These are phyloP conservation scores for Epiperipatus broadwayi DNA, from an alignment of 2,888 invertebrate genomes.

Conservation along the genomic window DNA sequence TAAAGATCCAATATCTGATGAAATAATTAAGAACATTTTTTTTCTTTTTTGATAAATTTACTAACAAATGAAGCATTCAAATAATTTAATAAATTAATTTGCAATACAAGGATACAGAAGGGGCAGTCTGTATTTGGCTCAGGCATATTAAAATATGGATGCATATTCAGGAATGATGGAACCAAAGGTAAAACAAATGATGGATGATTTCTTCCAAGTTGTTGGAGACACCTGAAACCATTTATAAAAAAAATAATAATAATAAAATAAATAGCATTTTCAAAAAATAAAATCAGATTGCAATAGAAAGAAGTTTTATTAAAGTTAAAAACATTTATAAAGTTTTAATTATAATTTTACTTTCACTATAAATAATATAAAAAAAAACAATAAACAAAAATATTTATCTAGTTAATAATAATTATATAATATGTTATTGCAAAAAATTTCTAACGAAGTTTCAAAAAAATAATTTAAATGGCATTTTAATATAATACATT, in stretches of 20 bases:
- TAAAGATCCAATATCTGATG: slow-evolving; percentile 52
- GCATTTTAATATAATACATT: too few relatives aligned
- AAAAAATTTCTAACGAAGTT: too few relatives aligned
- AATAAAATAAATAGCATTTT: slow-evolving; percentile 7
- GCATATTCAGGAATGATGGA: slow-evolving; percentile 67
- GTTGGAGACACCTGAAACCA: slow-evolving; percentile 50
- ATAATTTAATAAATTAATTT: background rate
- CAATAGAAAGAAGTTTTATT: too few relatives aligned
- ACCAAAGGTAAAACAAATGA: slow-evolving; percentile 70
- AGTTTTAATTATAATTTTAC: too few relatives aligned
- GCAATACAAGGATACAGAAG: slow-evolving; percentile 44
- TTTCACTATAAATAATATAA: too few relatives aligned
- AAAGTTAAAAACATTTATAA: too few relatives aligned
- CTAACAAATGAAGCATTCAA: background rate
- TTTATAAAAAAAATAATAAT: slow-evolving; percentile 16
- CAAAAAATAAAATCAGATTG: background rate
- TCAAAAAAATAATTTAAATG: too few relatives aligned
- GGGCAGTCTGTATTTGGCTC: slow-evolving; percentile 92
- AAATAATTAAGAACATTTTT: slow-evolving; percentile 4
- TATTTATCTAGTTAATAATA: too few relatives aligned
- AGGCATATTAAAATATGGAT: slow-evolving; percentile 88
- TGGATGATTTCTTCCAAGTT: slow-evolving; percentile 71
- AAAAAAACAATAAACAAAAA: too few relatives aligned
- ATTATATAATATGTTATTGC: too few relatives aligned
- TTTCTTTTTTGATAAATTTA: too few relatives aligned